A percentile compares a stretch with the other conserved stretches of the same genome.
Conservation (phyloP, 2,888 invertebrate genomes). For the Cataglyphis rosenhaueri region DNA sequence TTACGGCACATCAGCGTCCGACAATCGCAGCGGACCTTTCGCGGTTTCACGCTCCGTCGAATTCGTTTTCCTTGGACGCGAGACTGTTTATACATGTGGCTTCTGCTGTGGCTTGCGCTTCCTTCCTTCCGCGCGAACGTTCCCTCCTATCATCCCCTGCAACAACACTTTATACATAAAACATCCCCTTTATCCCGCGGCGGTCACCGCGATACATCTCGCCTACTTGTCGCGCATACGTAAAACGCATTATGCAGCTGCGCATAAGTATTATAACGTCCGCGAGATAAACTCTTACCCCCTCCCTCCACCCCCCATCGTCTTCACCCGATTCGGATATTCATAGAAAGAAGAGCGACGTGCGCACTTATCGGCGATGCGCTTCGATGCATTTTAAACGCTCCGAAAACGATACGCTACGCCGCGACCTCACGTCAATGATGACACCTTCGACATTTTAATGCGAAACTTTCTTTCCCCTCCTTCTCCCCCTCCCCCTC, state of each 20-base stretch:
- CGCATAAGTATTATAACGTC: background rate
- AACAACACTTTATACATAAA: background rate
- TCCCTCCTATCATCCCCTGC: conserved; percentile 18
- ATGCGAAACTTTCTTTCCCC: conserved; percentile 1
- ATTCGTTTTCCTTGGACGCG: conserved; percentile 14
- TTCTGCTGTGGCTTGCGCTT: conserved; percentile 29
- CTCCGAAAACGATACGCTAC: conserved; percentile 5
- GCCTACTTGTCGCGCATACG: background rate
- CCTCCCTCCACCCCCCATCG: too few species aligned
- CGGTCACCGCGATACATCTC: background rate
- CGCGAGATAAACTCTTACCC: background rate
- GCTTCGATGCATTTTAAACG: conserved; percentile 36
- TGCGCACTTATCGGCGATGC: conserved; percentile 32
- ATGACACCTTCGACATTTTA: conserved; percentile 37
- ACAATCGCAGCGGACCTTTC: conserved; percentile 22
- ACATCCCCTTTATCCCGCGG: background rate
- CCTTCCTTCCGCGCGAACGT: conserved; percentile 21
- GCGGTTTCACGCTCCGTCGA: conserved; percentile 38
- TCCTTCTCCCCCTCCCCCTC: background rate
- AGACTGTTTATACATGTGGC: background rate
- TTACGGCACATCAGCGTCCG: conserved; percentile 4
- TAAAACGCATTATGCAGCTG: background rate
- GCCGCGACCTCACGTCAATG: background rate
- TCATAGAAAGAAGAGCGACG: conserved; percentile 6
- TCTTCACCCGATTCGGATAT: conserved; percentile 31